These are phyloP conservation scores for Columba guinea DNA, from an alignment of 2,797 vertebrate genomes.

Conservation along the genomic window DNA sequence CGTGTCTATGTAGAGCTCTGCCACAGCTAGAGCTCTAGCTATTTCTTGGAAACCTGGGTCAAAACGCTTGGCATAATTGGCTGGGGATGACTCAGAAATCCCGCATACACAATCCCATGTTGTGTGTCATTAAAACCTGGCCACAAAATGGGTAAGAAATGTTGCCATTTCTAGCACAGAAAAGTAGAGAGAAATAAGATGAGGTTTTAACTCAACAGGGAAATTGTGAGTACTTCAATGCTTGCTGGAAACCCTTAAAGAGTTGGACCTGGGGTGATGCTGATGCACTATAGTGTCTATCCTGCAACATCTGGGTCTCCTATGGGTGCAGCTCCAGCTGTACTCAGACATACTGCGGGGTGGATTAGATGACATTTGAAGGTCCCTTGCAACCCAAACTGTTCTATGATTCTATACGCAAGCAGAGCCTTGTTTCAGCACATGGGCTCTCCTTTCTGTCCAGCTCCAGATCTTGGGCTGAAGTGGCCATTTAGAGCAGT, in stretches of 20 bases:
- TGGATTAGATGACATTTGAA: too few species aligned
- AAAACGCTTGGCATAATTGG: background rate
- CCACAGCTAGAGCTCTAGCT: background rate
- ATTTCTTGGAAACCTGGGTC: background rate
- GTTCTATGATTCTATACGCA: too few species aligned
- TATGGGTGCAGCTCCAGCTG: background rate
- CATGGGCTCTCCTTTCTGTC: background rate
- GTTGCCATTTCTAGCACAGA: background rate
- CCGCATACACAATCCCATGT: background rate
- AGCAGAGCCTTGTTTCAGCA: background rate
- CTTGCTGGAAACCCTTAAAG: background rate
- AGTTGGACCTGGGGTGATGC: background rate
- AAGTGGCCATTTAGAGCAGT: background rate
- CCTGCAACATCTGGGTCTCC: background rate
- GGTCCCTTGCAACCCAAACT: too few species aligned
- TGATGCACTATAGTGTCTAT: background rate
- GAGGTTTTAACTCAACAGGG: accelerated
- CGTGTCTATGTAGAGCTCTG: background rate
- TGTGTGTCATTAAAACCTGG: background rate
- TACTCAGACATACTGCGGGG: background rate
- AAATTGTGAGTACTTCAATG: background rate
- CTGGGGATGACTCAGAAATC: background rate
- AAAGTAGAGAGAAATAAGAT: background rate
- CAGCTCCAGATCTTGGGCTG: background rate
- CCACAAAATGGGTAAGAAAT: background rate